These are phyloP conservation scores for Ips typographus DNA, from an alignment of 1,140 invertebrate genomes.

Conservation along the genomic window DNA sequence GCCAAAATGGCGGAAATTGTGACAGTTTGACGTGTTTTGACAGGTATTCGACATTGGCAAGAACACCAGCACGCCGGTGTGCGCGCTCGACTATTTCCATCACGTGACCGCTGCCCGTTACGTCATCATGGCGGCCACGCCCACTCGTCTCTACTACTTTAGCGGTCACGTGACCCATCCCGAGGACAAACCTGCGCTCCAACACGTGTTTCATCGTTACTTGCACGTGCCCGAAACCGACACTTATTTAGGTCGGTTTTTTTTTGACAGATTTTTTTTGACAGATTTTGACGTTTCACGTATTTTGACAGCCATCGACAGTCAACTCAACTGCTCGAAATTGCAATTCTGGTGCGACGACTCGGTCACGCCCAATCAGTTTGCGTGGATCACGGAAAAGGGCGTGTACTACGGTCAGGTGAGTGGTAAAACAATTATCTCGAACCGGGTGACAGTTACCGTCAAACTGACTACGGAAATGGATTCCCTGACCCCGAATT, in stretches of 20 bases:
- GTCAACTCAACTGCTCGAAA: slow-evolving; percentile 74
- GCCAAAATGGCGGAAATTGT: slow-evolving; percentile 13
- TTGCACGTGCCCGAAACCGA: slow-evolving; percentile 71
- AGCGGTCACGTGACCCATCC: slow-evolving; percentile 66
- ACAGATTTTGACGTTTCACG: slow-evolving; percentile 5
- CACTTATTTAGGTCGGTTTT: slow-evolving; percentile 61
- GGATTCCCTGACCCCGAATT: too few species aligned
- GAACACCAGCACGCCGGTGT: slow-evolving; percentile 74
- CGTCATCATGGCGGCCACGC: slow-evolving; percentile 81
- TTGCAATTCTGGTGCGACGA: slow-evolving; percentile 78
- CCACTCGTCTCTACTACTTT: slow-evolving; percentile 83
- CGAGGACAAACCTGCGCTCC: slow-evolving; percentile 78
- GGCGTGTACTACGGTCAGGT: slow-evolving; percentile 73
- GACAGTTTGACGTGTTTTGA: slow-evolving; percentile 43
- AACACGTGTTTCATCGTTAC: slow-evolving; percentile 81
- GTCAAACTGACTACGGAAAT: too few species aligned
- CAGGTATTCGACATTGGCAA: slow-evolving; percentile 86
- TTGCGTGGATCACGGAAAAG: slow-evolving; percentile 83
- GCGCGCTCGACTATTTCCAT: slow-evolving; percentile 81
- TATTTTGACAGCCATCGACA: slow-evolving; percentile 61
- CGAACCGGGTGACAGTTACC: too few species aligned
- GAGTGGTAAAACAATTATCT: slow-evolving; percentile 12
- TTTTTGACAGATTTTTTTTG: neutral
- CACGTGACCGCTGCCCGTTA: slow-evolving; percentile 69
- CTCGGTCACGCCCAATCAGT: slow-evolving; percentile 68